Evolutionary conservation across 92 coral and sea anemone species (phyloP).

Genomic region (Palythoa heliodiscus): DNA sequence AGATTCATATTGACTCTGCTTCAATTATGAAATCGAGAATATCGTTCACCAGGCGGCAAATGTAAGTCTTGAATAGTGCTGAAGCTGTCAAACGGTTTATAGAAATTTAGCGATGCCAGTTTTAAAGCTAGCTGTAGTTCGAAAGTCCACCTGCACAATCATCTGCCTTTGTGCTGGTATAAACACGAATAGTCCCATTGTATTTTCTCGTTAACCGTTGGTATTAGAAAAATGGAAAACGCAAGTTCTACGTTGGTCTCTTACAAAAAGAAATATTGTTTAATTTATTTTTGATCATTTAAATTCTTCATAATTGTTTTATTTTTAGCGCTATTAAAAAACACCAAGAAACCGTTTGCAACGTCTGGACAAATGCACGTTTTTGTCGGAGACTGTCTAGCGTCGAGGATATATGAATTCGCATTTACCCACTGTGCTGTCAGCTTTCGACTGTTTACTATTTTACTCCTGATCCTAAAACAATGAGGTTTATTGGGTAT

Average conservation of each 20-base stretch:
- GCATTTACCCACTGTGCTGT: too few species aligned
- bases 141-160: not conserved
- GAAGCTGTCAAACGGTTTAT: not conserved
- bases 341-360: too few species aligned
- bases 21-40: not conserved
- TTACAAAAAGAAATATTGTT: not conserved
- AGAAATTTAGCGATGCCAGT: not conserved
- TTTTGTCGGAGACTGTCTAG: too few species aligned
- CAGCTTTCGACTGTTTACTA: too few species aligned
- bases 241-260: not conserved
- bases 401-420: too few species aligned
- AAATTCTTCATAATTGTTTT: not conserved
- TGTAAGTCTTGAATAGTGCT: not conserved
- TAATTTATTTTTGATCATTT: constrained; percentile 2
- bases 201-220: not conserved
- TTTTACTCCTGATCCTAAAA: too few species aligned
- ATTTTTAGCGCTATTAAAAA: not conserved
- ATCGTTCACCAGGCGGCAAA: not conserved
- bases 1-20: constrained; percentile 21
- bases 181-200: not conserved
- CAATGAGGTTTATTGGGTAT: too few species aligned
- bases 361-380: too few species aligned
- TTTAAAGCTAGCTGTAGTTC: not conserved
- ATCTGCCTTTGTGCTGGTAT: not conserved
- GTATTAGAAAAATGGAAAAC: not conserved